These are phyloP conservation scores for Dendropsophus ebraccatus DNA, from an alignment of 2,113 vertebrate species.

Conservation along the genomic window DNA sequence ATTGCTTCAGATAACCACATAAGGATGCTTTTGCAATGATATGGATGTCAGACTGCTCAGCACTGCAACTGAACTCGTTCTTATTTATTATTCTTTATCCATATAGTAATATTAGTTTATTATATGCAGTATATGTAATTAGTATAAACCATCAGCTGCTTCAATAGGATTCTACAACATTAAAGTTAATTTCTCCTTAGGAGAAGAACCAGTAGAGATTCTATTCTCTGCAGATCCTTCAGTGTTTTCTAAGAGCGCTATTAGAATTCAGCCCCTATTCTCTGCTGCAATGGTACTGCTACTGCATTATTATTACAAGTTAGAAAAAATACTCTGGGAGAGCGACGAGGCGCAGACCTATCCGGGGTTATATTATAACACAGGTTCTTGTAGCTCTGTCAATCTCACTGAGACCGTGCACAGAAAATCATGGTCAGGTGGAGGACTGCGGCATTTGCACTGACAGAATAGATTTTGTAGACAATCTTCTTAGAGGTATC, in stretches of 20 bases:
- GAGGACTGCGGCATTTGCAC: neutral
- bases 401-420: neutral
- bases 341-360: neutral
- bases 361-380: neutral
- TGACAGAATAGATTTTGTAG: slow-evolving; percentile 34
- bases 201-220: neutral
- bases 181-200: neutral
- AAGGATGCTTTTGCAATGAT: too few relatives aligned
- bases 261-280: slow-evolving; percentile 33
- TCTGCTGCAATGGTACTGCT: slow-evolving; percentile 28
- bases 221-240: neutral
- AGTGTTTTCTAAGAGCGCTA: slow-evolving; percentile 15
- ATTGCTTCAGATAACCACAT: too few relatives aligned
- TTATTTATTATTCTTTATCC: neutral
- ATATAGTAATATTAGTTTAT: too few relatives aligned
- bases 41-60: neutral
- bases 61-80: too few relatives aligned
- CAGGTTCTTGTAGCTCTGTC: neutral
- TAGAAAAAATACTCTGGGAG: slow-evolving; percentile 9
- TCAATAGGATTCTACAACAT: neutral
- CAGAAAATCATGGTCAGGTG: neutral
- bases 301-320: slow-evolving; percentile 29
- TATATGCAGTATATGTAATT: neutral
- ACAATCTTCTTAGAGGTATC: neutral
- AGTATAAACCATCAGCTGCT: neutral